Conservation (phyloP, 1,140 invertebrate species). For the Bicyclus anynana region DNA sequence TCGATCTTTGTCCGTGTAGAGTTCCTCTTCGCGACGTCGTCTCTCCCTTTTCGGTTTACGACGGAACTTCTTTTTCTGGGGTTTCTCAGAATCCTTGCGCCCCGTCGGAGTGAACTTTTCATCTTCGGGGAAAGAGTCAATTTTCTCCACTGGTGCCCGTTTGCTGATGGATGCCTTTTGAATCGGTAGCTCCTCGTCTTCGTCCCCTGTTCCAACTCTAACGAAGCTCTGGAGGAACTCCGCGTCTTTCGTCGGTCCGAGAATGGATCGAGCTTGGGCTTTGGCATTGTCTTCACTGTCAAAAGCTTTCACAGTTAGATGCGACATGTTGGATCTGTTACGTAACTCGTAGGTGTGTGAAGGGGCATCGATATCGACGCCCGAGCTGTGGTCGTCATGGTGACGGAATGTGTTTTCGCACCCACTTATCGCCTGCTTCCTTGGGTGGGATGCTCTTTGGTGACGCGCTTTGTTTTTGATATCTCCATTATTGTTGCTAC, state of each 20-base stretch:
- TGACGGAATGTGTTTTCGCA: slow-evolving; percentile 62
- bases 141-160: slow-evolving; percentile 51
- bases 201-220: slow-evolving; percentile 78
- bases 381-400: slow-evolving; percentile 60
- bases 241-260: slow-evolving; percentile 82
- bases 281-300: slow-evolving; percentile 53
- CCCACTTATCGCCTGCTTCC: slow-evolving; percentile 34
- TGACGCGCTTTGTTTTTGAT: too few relatives aligned
- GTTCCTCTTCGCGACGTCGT: slow-evolving; percentile 84
- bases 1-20: slow-evolving; percentile 93
- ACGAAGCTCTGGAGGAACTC: slow-evolving; percentile 87
- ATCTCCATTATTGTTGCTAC: too few relatives aligned
- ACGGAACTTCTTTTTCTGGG: slow-evolving; percentile 48
- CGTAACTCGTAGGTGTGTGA: slow-evolving; percentile 56
- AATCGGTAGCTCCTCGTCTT: slow-evolving; percentile 59
- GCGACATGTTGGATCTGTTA: slow-evolving; percentile 31
- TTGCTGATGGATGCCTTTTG: slow-evolving; percentile 72
- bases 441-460: background rate
- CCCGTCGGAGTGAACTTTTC: slow-evolving; percentile 41
- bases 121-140: slow-evolving; percentile 41
- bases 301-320: slow-evolving; percentile 31
- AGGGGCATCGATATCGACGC: slow-evolving; percentile 62
- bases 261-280: slow-evolving; percentile 72
- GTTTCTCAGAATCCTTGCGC: slow-evolving; percentile 58
- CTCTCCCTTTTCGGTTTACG: slow-evolving; percentile 75